A percentile compares a stretch with the other conserved stretches of the same genome.
These are phyloP conservation scores for Sturnira hondurensis DNA, from an alignment of 2,113 vertebrate species.

Conservation along the genomic window DNA sequence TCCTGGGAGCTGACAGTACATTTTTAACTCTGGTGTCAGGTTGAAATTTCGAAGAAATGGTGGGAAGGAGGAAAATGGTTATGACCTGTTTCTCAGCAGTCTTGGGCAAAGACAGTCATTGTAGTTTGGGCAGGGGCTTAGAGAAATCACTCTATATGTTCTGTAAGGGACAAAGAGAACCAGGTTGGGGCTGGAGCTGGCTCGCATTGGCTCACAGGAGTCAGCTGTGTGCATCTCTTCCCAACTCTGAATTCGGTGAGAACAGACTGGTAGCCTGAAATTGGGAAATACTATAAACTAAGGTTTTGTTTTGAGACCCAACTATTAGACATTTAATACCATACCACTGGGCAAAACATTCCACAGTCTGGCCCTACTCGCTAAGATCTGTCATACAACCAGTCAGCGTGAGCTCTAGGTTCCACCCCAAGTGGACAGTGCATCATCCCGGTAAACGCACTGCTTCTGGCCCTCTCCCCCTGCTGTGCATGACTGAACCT, in stretches of 20 bases:
- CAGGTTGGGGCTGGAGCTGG: neutral
- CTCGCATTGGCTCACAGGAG: neutral
- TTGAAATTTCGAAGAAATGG: neutral
- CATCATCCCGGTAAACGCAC: neutral
- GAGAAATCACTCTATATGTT: neutral
- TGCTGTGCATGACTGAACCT: neutral
- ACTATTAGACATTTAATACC: constrained; percentile 1
- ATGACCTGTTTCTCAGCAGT: neutral
- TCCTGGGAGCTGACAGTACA: neutral
- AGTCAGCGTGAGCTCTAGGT: neutral
- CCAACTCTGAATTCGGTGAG: neutral
- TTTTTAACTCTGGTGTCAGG: neutral
- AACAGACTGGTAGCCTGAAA: neutral
- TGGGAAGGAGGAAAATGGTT: neutral
- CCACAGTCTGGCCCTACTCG: neutral
- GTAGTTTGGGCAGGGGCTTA: neutral
- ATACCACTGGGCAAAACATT: neutral
- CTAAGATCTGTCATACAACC: neutral
- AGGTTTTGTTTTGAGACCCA: neutral
- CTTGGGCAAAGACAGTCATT: neutral
- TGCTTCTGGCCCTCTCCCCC: neutral
- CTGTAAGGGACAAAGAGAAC: neutral
- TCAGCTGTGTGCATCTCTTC: neutral
- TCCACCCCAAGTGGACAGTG: neutral
- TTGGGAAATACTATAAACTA: neutral